phyloP scores from a whole-genome alignment of 2,888 invertebrate genomes.

The Xestia c-nigrum region DNA sequence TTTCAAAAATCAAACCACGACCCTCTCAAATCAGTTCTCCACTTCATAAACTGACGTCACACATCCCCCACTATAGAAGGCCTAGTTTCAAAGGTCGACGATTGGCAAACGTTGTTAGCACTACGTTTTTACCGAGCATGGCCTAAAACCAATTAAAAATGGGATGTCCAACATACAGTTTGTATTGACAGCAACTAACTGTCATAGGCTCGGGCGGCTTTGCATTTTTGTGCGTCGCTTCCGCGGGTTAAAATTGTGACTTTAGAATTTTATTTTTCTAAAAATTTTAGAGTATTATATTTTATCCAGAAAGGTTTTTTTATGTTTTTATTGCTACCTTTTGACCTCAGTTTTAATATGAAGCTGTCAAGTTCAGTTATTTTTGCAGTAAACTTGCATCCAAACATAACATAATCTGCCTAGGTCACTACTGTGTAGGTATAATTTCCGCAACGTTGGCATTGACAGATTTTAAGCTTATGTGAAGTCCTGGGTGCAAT shows the following conservation, averaged over 20 bases:
- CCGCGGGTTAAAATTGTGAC: slow-evolving; percentile 18
- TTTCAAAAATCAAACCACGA: background rate
- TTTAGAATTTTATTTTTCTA: slow-evolving; percentile 8
- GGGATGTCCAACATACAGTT: slow-evolving; percentile 30
- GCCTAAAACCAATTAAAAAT: slow-evolving; percentile 58
- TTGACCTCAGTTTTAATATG: background rate
- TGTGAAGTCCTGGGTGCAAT: background rate
- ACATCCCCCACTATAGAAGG: slow-evolving; percentile 20
- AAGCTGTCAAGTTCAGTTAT: background rate
- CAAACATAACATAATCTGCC: background rate
- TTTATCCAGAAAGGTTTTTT: background rate
- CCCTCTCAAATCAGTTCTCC: slow-evolving; percentile 18
- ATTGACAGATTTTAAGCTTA: background rate
- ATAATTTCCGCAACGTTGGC: background rate
- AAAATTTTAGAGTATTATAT: slow-evolving; percentile 4
- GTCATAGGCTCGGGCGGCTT: slow-evolving; percentile 27
- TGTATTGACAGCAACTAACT: slow-evolving; percentile 51
- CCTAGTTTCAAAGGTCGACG: slow-evolving; percentile 44
- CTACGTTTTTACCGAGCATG: slow-evolving; percentile 33
- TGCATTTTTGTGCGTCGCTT: slow-evolving; percentile 30
- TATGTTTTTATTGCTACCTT: background rate
- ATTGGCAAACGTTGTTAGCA: slow-evolving; percentile 50
- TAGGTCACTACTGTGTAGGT: background rate
- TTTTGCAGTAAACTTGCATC: background rate
- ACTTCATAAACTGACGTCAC: slow-evolving; percentile 9